These are phyloP conservation scores for Microctenopoma steveboyesi DNA, from an alignment of 2,797 vertebrate genomes.

Conservation along the genomic window DNA sequence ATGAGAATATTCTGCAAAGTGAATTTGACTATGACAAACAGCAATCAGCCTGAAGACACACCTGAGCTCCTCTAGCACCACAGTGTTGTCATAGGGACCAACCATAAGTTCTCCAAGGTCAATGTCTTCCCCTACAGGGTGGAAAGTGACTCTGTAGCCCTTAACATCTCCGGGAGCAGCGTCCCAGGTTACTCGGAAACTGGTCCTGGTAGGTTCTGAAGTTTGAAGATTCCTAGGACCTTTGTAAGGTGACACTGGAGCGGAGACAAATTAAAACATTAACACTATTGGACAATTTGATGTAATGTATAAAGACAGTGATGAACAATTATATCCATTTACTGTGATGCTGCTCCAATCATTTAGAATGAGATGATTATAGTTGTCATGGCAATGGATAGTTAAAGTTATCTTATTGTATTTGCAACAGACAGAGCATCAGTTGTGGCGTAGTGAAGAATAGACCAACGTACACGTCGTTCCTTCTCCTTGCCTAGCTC, in stretches of 20 bases:
- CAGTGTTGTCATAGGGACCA: conserved; percentile 96
- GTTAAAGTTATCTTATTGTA: conserved; percentile 1
- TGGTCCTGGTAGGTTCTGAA: conserved; percentile 94
- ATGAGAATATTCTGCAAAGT: not conserved
- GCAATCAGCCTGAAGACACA: conserved; percentile 61
- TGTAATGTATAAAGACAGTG: not conserved
- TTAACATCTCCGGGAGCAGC: conserved; percentile 92
- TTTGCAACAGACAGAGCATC: not conserved
- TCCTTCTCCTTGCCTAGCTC: conserved; percentile 91
- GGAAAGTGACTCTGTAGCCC: conserved; percentile 96
- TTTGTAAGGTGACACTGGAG: conserved; percentile 91
- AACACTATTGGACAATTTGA: not conserved
- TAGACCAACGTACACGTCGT: conserved; percentile 88
- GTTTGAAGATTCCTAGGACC: conserved; percentile 95
- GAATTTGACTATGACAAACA: not conserved
- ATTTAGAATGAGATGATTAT: not conserved
- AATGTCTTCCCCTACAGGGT: conserved; percentile 86
- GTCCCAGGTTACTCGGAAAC: conserved; percentile 98
- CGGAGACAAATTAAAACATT: not conserved
- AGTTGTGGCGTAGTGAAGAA: conserved; percentile 11
- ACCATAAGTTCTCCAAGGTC: conserved; percentile 89
- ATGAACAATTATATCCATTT: not conserved
- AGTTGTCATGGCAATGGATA: not conserved
- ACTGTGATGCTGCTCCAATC: not conserved
- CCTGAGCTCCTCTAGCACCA: conserved; percentile 97